These are phyloP conservation scores for Epizoanthus fatuus DNA, from an alignment of 92 coral and sea anemone species.

Conservation along the genomic window DNA sequence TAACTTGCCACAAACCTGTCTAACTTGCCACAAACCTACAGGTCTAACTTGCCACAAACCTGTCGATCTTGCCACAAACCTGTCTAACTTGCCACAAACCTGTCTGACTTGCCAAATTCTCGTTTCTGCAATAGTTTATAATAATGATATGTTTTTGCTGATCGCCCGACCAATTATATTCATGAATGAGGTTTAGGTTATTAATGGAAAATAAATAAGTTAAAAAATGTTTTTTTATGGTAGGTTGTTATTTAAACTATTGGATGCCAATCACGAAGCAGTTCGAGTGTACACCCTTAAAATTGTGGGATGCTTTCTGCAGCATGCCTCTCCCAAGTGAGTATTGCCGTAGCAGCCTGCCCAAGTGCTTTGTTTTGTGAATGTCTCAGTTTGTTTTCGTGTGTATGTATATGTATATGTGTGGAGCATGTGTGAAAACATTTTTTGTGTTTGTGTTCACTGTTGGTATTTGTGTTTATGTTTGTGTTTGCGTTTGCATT, in stretches of 20 bases:
- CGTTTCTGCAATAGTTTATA: too few relatives aligned
- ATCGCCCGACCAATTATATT: too few relatives aligned
- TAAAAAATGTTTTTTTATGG: neutral
- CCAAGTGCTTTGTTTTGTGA: neutral
- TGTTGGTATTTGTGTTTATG: neutral
- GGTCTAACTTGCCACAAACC: too few relatives aligned
- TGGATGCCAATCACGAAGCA: conserved; percentile 91
- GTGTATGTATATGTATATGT: too few relatives aligned
- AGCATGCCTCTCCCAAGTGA: conserved; percentile 86
- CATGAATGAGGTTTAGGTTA: neutral
- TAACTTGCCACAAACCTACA: too few relatives aligned
- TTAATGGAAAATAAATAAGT: neutral
- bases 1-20: too few relatives aligned
- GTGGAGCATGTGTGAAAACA: too few relatives aligned
- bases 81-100: too few relatives aligned
- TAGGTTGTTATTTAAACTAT: conserved; percentile 88
- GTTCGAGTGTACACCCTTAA: conserved; percentile 93
- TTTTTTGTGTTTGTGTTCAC: neutral
- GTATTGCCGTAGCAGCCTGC: conserved; percentile 8
- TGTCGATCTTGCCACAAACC: too few relatives aligned
- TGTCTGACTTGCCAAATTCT: too few relatives aligned
- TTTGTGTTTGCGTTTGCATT: too few relatives aligned
- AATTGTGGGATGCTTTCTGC: conserved; percentile 94
- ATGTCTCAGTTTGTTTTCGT: neutral
- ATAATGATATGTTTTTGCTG: too few relatives aligned